These are phyloP conservation scores for Catocala fraxini DNA, from an alignment of 2,888 invertebrate genomes.

Conservation along the genomic window DNA sequence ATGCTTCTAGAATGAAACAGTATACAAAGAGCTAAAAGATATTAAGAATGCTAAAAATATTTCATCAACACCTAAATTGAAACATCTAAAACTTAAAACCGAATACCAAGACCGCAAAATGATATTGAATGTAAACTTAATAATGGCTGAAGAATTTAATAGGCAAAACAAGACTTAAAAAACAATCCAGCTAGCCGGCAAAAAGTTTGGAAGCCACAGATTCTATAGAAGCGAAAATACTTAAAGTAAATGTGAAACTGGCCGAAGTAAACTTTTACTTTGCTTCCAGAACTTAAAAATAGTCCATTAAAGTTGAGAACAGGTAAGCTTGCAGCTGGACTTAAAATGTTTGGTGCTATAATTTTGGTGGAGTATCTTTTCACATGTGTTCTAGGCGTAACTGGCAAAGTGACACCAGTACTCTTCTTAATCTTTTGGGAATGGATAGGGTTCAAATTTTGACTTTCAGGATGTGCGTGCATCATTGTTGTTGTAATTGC, in stretches of 20 bases:
- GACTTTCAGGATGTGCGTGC: no score
- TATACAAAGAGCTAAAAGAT: neutral
- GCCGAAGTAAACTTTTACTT: conserved; percentile 23
- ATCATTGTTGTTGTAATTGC: no score
- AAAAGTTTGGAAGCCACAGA: conserved; percentile 33
- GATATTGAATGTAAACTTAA: conserved; percentile 4
- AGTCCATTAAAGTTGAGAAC: conserved; percentile 46
- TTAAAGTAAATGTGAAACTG: conserved; percentile 21
- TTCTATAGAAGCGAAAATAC: conserved; percentile 32
- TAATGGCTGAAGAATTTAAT: conserved; percentile 21
- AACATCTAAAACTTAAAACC: neutral
- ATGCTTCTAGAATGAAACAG: neutral
- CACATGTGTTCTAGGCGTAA: no score
- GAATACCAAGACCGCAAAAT: conserved; percentile 7
- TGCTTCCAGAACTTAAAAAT: conserved; percentile 39
- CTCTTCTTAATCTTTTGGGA: no score
- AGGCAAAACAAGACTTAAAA: conserved; percentile 20
- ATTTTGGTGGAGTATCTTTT: neutral
- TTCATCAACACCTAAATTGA: neutral
- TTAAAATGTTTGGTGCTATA: neutral
- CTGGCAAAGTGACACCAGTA: no score
- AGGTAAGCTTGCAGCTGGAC: conserved; percentile 16
- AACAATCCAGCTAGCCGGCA: conserved; percentile 21
- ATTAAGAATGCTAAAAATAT: neutral
- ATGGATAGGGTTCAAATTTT: no score